A percentile compares a stretch with the other conserved stretches of the same genome.
Evolutionary conservation across 2,888 invertebrate species (phyloP).

Genomic region (Leptothorax acervorum): DNA sequence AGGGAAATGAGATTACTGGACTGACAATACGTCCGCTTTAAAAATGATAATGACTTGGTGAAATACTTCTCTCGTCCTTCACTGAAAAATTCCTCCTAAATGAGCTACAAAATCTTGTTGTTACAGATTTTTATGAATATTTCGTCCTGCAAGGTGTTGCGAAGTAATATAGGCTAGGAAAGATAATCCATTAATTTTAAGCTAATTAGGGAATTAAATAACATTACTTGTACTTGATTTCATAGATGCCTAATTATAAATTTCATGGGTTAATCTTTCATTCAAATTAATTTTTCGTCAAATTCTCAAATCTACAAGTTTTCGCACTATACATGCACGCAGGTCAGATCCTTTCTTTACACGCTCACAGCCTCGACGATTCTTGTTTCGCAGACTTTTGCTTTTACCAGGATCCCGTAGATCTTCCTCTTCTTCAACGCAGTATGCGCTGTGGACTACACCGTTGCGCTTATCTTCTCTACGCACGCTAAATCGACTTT

Average conservation of each 20-base stretch:
- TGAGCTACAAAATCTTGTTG: slow-evolving; percentile 11
- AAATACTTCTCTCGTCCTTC: slow-evolving; percentile 43
- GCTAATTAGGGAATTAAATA: background rate
- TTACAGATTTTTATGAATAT: slow-evolving; percentile 12
- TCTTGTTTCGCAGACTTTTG: slow-evolving; percentile 5
- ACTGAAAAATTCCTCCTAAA: slow-evolving; percentile 17
- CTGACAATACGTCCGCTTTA: slow-evolving; percentile 52
- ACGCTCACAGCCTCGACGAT: background rate
- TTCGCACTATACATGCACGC: background rate
- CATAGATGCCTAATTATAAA: background rate
- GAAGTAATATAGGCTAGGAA: background rate
- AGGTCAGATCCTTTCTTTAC: background rate
- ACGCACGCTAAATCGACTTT: slow-evolving; percentile 36
- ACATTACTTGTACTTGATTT: background rate
- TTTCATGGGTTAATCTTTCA: background rate
- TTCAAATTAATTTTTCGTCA: background rate
- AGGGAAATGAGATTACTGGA: slow-evolving; percentile 55
- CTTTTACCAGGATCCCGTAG: background rate
- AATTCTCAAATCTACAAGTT: background rate
- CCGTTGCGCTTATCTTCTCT: slow-evolving; percentile 17
- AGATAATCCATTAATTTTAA: background rate
- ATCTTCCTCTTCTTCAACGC: background rate
- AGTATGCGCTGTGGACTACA: background rate
- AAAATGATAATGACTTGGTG: slow-evolving; percentile 59
- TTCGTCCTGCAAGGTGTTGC: background rate